Base-by-base conservation (phyloP, 2,888 invertebrate species). In the Achlya flavicornis region DNA sequence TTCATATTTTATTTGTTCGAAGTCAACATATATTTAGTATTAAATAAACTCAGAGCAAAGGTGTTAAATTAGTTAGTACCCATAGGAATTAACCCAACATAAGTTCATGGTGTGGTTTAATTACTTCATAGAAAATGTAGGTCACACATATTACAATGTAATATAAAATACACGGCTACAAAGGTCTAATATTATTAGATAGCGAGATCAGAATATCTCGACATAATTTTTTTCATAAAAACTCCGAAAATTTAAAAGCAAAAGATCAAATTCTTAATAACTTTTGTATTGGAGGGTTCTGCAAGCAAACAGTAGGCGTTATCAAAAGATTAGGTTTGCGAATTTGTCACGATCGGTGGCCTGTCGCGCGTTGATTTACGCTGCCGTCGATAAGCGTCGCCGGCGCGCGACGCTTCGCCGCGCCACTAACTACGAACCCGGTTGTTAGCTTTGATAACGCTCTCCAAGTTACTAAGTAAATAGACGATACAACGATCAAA, bases 341-440 rank as follows among this genome's bases (percentile, higher is more conserved):
- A 89, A 92, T 92, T 92, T 91, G 91, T 90, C 88, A 91, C 92
- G 92, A 90, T 88, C 83, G 87, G 88, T 84, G 83, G 78, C 83
- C 88, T 88, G 91, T 91, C 91, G 83, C 79, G 71, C 80, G 83
- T 80, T 90, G 90, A 92, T 91, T 92, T 91, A 91, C 85, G 81
- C 74, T 67, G 74, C 67, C 68, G 70, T 72, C 84, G 91, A 91
- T 91, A 90, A 90, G 78, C 83, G 78, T 73, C 78, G 77, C 73
- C 74, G 69, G 69, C 65, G 71, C 67, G 66, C 68, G 71, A 69
- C 70, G 76, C 70, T 71, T 67, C 67, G 62, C 65, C 74, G 73
- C 53, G 66, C 69, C 63, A 64, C 68, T 70, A 64, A 64, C 70
- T 67, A 65, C 66, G 74, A 70, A 53, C 64, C 64, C 73, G 66